Percentiles rank a stretch among this genome's conserved stretches.
These are phyloP conservation scores for Galerucella nymphaeae DNA, from an alignment of 2,888 invertebrate species.

Conservation along the genomic window DNA sequence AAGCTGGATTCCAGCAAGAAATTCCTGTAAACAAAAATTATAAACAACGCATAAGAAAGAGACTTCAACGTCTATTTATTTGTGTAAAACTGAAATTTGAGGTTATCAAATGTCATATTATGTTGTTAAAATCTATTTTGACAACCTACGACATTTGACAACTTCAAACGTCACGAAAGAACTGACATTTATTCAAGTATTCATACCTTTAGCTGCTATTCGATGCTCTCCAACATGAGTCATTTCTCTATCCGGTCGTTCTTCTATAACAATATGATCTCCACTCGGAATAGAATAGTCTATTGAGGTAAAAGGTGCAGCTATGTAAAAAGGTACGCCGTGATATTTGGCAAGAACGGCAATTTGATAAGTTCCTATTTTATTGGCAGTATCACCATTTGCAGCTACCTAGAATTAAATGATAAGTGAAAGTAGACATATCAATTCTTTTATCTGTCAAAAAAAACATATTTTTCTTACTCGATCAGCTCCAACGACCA, in stretches of 20 bases:
- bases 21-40: conserved; percentile 72
- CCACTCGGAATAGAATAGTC: conserved; percentile 84
- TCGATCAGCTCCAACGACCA: conserved; percentile 98
- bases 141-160: no score
- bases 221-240: conserved; percentile 87
- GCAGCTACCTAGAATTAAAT: conserved; percentile 75
- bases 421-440: neutral
- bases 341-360: conserved; percentile 93
- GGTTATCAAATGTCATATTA: neutral
- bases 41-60: no score
- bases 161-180: neutral
- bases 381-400: conserved; percentile 99
- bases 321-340: conserved; percentile 93
- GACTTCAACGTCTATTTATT: no score
- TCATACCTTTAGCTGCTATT: conserved; percentile 86
- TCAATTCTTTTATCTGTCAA: no score
- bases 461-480: conserved; percentile 68
- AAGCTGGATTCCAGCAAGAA: conserved; percentile 97
- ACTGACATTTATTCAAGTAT: neutral
- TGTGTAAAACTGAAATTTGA: no score
- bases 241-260: conserved; percentile 91
- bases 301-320: conserved; percentile 92
- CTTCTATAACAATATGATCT: conserved; percentile 91
- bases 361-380: conserved; percentile 97
- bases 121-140: no score